Evolutionary conservation across 2,888 invertebrate species (phyloP).

Genomic region (Spisula solida): DNA sequence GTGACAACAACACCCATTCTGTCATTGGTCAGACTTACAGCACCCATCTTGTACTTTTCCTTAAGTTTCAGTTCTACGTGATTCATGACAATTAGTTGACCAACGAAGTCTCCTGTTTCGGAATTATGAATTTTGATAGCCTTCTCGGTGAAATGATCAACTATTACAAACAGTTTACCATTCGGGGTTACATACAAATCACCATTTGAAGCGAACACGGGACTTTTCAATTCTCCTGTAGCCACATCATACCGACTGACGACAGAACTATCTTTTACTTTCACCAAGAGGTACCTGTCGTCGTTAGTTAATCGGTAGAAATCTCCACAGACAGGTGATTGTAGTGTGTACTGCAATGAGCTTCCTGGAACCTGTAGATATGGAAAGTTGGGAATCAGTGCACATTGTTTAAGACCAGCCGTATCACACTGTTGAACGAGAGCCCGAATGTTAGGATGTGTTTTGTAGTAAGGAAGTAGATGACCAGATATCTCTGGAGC

Average conservation of each 20-base stretch:
- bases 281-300: conserved; percentile 79
- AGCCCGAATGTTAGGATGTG: conserved; percentile 82
- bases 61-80: conserved; percentile 83
- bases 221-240: conserved; percentile 79
- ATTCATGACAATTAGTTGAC: conserved; percentile 86
- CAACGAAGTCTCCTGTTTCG: conserved; percentile 83
- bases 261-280: conserved; percentile 78
- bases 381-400: conserved; percentile 85
- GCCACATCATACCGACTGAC: conserved; percentile 83
- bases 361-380: conserved; percentile 85
- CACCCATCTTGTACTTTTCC: conserved; percentile 82
- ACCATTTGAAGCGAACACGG: conserved; percentile 84
- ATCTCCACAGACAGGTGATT: conserved; percentile 72
- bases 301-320: conserved; percentile 77
- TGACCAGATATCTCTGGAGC: conserved; percentile 86
- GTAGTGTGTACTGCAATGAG: conserved; percentile 82
- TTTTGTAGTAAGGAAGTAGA: conserved; percentile 84
- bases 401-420: conserved; percentile 83
- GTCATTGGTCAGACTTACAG: conserved; percentile 80
- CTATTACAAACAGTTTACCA: conserved; percentile 81
- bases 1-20: conserved; percentile 83
- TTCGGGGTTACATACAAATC: conserved; percentile 83
- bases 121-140: conserved; percentile 85
- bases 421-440: conserved; percentile 85
- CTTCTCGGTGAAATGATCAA: conserved; percentile 85